Evolutionary conservation across 2,888 invertebrate genomes (phyloP).

Genomic region (Tenodera sinensis): DNA sequence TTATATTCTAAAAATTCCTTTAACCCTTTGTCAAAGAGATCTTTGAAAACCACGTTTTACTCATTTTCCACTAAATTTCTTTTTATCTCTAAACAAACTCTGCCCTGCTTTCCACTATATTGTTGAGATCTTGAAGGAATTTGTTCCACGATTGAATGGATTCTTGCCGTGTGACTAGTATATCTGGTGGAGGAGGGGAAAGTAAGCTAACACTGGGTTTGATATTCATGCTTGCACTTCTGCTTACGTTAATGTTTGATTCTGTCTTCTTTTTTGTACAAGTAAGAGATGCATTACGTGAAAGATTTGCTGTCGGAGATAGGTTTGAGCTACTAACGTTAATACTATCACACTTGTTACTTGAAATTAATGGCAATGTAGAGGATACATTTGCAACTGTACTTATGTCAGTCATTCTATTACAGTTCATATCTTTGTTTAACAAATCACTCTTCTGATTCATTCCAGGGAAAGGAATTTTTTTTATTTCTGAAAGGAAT

Average conservation of each 20-base stretch:
- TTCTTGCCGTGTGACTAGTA: conserved; percentile 41
- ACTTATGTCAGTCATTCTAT: not conserved
- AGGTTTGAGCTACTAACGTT: not conserved
- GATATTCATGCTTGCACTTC: not conserved
- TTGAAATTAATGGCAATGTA: not conserved
- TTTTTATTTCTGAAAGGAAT: not conserved
- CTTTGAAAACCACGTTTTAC: not conserved
- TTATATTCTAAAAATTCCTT: not conserved
- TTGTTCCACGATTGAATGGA: conserved; percentile 50
- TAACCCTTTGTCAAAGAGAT: not conserved
- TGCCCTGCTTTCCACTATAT: conserved; percentile 48
- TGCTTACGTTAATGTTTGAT: not conserved
- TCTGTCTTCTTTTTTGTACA: not conserved
- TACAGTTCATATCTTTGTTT: not conserved
- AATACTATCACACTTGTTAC: not conserved
- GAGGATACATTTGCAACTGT: not conserved
- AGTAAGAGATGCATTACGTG: not conserved
- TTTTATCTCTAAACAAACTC: conserved; percentile 46
- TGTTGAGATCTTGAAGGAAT: conserved; percentile 50
- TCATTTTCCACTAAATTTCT: not conserved
- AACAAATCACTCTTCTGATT: not conserved
- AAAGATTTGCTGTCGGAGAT: not conserved
- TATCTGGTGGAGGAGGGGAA: conserved; percentile 28
- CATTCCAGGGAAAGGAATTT: not conserved
- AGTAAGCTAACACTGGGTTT: conserved; percentile 18